Base-by-base conservation (phyloP, 2,888 invertebrate species). In the Entomobrya multifasciata region DNA sequence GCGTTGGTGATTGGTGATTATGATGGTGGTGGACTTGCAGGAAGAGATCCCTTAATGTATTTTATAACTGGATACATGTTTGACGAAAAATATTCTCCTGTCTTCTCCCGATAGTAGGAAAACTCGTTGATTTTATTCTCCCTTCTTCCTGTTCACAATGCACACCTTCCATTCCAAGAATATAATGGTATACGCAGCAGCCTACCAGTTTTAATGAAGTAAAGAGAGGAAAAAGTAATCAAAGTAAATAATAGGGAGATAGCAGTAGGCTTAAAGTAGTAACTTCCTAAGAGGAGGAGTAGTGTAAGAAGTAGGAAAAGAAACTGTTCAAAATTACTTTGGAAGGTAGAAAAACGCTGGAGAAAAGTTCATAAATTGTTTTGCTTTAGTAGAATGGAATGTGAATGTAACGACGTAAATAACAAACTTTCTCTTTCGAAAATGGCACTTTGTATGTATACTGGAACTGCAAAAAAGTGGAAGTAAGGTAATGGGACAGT, bases 141-240 rank as follows among this genome's bases (percentile, higher is more conserved):
- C 13, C 22, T 20, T 67, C 22, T 22, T 60, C 60, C 3, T n/a
- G n/a, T n/a, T n/a, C n/a, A n/a, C 10, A n/a, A 15, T 5, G n/a
- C 15, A 30, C 67, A 44, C 41, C 67, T 67, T 67, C 17, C 20
- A 49, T 15, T 49, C 57, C 10, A 60, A n/a, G n/a, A n/a, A n/a
- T n/a, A n/a, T n/a, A n/a, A n/a, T n/a, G n/a, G n/a, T n/a, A n/a
- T n/a, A n/a, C n/a, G n/a, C n/a, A n/a, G n/a, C 25, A 2, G 3
- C 20, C 67, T 44, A 67, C 67, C 44, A 44, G 67, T 10, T 67
- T 67, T 67, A 67, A 67, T 67, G 67, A 67, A 67, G 67, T 67
- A 44, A 67, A 67, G 74, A 76, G 41, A 44, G 22, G 25, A 17
- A 57, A 78, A 78, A 78, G 77, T 78, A 78, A 78, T 78, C 77